Evolutionary conservation across 2,113 vertebrate species (phyloP).

Genomic region (Herpetotheres cachinnans): DNA sequence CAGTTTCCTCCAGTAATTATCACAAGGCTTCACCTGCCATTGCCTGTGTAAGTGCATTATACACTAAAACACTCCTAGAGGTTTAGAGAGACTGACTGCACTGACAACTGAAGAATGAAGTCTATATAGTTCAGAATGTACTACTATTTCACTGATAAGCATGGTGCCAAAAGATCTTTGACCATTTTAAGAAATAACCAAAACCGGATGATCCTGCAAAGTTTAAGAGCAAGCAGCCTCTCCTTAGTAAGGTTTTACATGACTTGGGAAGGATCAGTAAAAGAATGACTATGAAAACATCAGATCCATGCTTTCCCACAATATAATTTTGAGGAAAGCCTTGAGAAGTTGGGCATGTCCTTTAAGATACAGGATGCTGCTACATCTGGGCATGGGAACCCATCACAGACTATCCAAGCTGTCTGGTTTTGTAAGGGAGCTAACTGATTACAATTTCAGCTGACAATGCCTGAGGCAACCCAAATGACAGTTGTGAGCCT

Average conservation of each 20-base stretch:
- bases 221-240: not conserved
- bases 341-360: not conserved
- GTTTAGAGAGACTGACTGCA: not conserved
- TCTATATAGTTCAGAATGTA: not conserved
- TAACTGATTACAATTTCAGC: not conserved
- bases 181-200: not conserved
- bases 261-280: not conserved
- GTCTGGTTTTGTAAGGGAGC: not conserved
- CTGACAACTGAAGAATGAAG: not conserved
- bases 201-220: not conserved
- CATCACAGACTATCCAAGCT: not conserved
- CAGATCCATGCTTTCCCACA: not conserved
- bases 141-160: not conserved
- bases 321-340: not conserved
- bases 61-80: not conserved
- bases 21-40: not conserved
- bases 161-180: not conserved
- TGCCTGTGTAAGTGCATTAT: not conserved
- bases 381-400: not conserved
- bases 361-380: not conserved
- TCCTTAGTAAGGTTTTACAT: not conserved
- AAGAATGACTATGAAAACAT: not conserved
- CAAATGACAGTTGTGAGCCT: not conserved
- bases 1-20: not conserved
- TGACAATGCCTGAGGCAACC: not conserved